Base-by-base conservation (phyloP, 2,113 vertebrate species). In the Ardeotis arabs region DNA sequence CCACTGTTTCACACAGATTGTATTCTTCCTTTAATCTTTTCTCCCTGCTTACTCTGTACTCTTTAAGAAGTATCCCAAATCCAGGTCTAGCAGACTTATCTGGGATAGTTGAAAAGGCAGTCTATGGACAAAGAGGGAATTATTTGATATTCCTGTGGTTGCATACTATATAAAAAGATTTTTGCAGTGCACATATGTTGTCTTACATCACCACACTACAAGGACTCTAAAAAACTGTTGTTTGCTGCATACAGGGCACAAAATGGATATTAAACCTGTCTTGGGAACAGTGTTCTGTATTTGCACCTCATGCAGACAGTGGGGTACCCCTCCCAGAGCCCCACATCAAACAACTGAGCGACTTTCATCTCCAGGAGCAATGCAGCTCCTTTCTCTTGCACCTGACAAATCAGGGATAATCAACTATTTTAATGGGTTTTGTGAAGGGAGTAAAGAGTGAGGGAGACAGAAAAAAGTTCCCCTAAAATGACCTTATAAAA, bases 11-110 rank as follows among this genome's bases (percentile, higher is more conserved):
- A 95, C 97, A 96, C 94, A 96, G 97, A 98, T 95, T 98, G 92
- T 95, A 95, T 97, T 97, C 91, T 79, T 95, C 88, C 96, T 98
- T 98, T 98, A 97, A 98, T 98, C 98, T 98, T 98, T 96, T 93
- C 91, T 96, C 59, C 59, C 88, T 93, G 86, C 96, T 97, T 96
- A 85, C 80, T 97, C 93, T 53, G 31, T 83, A 91, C 92, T 97
- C 92, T 96, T 98, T 98, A 98, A 98, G 93, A 98, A 97, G 97
- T 97, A 94, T 96, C 93, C 96, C 95, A 98, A 98, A 97, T 95
- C 86, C 95, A 97, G 94, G 97, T 97, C 97, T 97, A 95, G 97
- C 95, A 95, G 92, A 89, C 91, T 98, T 94, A 96, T 97, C 96
- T 97, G 64, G 66, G 29, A 91, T 91, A 89, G 93, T 94, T 96